Evolutionary conservation across 2,797 vertebrate species (phyloP).

Genomic region (Lepilemur septentrionalis): DNA sequence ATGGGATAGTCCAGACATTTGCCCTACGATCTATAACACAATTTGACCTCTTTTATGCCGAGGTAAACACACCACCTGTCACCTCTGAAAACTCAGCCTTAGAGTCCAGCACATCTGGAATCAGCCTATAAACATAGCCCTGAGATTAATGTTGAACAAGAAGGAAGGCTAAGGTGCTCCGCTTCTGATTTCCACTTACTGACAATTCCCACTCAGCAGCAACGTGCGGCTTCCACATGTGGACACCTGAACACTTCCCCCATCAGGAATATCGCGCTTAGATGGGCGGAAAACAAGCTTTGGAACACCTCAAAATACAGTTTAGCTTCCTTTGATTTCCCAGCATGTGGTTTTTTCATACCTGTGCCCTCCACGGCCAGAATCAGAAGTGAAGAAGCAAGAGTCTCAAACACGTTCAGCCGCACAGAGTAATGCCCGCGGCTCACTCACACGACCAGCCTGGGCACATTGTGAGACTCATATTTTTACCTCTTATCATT

Average conservation of each 20-base stretch:
- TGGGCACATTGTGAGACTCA: not conserved
- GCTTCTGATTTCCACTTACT: conserved; percentile 40
- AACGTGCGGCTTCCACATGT: not conserved
- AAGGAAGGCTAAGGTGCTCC: conserved; percentile 15
- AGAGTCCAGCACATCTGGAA: conserved; percentile 49
- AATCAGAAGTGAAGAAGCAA: not conserved
- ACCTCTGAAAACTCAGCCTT: conserved; percentile 39
- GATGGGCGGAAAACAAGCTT: not conserved
- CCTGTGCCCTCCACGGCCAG: not conserved
- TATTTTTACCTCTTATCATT: not conserved
- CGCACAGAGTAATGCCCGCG: rapidly evolving
- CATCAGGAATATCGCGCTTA: not conserved
- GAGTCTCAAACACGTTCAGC: not conserved
- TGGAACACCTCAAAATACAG: not conserved
- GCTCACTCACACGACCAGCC: not conserved
- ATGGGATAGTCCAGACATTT: not conserved
- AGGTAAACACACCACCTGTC: conserved; percentile 59
- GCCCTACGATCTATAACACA: not conserved
- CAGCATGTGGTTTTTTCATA: not conserved
- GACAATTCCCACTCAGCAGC: conserved; percentile 47
- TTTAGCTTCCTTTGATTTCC: not conserved
- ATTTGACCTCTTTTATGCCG: conserved; percentile 38
- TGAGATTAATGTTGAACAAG: conserved; percentile 30
- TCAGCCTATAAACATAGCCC: conserved; percentile 13
- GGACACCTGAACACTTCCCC: not conserved